phyloP scores from a whole-genome alignment of 2,797 vertebrate genomes.

The Epinephelus malabaricus region DNA sequence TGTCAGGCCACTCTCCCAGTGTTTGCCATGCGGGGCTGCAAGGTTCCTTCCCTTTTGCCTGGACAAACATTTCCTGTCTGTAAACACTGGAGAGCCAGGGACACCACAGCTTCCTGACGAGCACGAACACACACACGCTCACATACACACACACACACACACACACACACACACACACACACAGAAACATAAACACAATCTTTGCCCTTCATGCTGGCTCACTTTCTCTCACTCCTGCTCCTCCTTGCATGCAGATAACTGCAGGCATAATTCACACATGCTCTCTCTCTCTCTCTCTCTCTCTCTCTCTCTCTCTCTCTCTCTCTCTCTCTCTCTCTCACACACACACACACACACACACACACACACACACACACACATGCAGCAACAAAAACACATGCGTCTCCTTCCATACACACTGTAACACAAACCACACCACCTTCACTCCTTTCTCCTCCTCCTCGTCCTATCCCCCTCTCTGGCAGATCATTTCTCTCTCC shows the following conservation, averaged over 20 bases:
- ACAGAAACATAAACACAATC: constrained; percentile 62
- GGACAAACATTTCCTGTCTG: constrained; percentile 88
- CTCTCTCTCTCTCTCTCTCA: neutral
- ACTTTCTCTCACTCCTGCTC: constrained; percentile 60
- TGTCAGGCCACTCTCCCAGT: constrained; percentile 60
- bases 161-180: constrained; percentile 30
- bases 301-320: neutral
- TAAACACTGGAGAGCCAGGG: constrained; percentile 80
- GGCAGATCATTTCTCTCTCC: constrained; percentile 42
- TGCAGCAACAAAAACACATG: constrained; percentile 16
- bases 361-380: constrained; percentile 1
- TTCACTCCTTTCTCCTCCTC: constrained; percentile 28
- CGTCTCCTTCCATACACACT: constrained; percentile 18
- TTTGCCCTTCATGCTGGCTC: constrained; percentile 67
- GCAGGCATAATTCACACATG: constrained; percentile 57
- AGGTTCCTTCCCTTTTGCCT: constrained; percentile 83
- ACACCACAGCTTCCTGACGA: constrained; percentile 78
- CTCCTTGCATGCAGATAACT: constrained; percentile 60
- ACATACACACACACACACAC: constrained; percentile 25
- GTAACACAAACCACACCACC: constrained; percentile 22
- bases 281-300: neutral
- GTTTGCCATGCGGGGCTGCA: constrained; percentile 73
- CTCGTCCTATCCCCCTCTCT: constrained; percentile 20
- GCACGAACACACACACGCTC: constrained; percentile 46
- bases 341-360: constrained; percentile 24